These are phyloP conservation scores for Arctopsyche grandis DNA, from an alignment of 1,140 invertebrate species.

Conservation along the genomic window DNA sequence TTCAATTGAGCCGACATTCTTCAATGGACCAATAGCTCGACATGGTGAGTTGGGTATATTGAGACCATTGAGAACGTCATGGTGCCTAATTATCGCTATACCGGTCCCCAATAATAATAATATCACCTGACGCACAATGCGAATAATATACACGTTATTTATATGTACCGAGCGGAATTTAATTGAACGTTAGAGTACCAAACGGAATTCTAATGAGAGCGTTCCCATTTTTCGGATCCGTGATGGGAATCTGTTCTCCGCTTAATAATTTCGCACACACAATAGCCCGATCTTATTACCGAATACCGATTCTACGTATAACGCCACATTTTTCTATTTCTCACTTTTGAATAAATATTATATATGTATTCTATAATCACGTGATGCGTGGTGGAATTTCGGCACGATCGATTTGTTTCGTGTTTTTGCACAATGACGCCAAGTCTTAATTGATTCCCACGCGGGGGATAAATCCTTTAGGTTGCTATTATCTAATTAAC, in stretches of 20 bases:
- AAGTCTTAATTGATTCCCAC: constrained; percentile 9
- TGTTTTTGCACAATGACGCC: not conserved
- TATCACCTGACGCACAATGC: too few relatives aligned
- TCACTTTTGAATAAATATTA: too few relatives aligned
- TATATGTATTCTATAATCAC: too few relatives aligned
- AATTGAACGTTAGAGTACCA: constrained; percentile 40
- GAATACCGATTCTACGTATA: not conserved
- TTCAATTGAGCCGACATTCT: too few relatives aligned
- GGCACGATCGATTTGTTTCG: not conserved
- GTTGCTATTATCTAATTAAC: constrained; percentile 4
- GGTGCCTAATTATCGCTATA: too few relatives aligned
- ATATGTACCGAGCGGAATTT: constrained; percentile 34
- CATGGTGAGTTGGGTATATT: too few relatives aligned
- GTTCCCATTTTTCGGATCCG: constrained; percentile 48
- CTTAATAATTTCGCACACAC: not conserved
- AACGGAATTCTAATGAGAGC: constrained; percentile 48
- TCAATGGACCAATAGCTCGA: too few relatives aligned
- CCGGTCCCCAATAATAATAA: too few relatives aligned
- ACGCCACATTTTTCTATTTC: not conserved
- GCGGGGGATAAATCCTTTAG: not conserved
- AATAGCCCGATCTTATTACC: not conserved
- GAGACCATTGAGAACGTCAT: too few relatives aligned
- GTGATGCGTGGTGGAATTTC: not conserved
- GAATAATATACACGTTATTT: too few relatives aligned
- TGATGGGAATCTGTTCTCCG: constrained; percentile 34